Evolutionary conservation across 2,888 invertebrate genomes (phyloP).

Genomic region (Achlya flavicornis): DNA sequence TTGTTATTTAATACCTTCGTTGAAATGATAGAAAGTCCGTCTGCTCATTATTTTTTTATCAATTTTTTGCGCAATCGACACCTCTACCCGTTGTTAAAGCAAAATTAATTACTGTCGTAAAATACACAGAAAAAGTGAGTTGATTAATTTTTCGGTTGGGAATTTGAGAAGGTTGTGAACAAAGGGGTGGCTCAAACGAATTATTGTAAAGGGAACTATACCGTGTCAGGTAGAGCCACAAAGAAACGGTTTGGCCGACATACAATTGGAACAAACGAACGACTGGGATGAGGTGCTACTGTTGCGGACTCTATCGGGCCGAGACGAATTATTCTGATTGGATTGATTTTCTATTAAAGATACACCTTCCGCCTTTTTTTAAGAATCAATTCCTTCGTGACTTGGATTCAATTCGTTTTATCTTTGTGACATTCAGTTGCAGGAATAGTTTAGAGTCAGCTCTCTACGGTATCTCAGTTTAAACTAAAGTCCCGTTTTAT

Average conservation of each 20-base stretch:
- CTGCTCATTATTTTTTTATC: constrained; percentile 67
- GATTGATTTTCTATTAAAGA: constrained; percentile 76
- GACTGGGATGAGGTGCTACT: constrained; percentile 45
- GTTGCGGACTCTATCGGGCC: constrained; percentile 61
- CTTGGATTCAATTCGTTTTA: constrained; percentile 59
- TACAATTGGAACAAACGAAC: constrained; percentile 45
- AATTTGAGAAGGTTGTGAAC: constrained; percentile 77
- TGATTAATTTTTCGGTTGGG: constrained; percentile 68
- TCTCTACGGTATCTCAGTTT: too few species aligned
- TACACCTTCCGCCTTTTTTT: constrained; percentile 56
- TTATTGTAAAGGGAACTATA: constrained; percentile 38
- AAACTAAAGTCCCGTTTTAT: too few species aligned
- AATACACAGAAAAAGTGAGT: constrained; percentile 61
- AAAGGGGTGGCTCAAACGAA: constrained; percentile 55
- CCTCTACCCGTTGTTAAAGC: constrained; percentile 66
- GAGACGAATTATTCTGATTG: constrained; percentile 72
- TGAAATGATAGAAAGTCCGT: constrained; percentile 51
- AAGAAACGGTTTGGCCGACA: constrained; percentile 19
- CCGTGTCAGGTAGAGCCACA: constrained; percentile 19
- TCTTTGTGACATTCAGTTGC: constrained; percentile 20
- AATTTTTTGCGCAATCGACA: constrained; percentile 72
- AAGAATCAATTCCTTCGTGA: constrained; percentile 65
- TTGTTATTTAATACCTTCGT: constrained; percentile 55
- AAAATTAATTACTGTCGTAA: constrained; percentile 73
- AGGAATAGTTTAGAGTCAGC: constrained; percentile 12